Evolutionary conservation across 2,888 invertebrate genomes (phyloP).

Genomic region (Galeruca laticollis): DNA sequence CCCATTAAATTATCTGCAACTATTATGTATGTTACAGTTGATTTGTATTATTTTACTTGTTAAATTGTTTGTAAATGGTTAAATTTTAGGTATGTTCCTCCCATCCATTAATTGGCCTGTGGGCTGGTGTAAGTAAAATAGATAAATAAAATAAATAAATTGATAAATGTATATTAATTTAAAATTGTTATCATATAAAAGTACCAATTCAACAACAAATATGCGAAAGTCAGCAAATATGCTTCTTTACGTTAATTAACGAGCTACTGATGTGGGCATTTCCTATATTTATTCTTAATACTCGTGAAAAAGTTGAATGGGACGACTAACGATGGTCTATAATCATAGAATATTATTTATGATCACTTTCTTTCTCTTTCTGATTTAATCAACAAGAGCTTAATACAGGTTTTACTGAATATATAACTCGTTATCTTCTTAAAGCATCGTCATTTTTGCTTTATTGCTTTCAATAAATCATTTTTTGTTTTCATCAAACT

Average conservation of each 20-base stretch:
- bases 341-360: neutral
- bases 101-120: too few species aligned
- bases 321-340: neutral
- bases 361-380: conserved; percentile 12
- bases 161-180: too few species aligned
- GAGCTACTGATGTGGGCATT: neutral
- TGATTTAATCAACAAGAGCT: neutral
- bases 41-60: too few species aligned
- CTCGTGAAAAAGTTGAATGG: neutral
- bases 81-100: too few species aligned
- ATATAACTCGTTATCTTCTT: conserved; percentile 4
- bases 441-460: neutral
- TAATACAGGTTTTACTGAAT: neutral
- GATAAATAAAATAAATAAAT: too few species aligned
- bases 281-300: neutral
- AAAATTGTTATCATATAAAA: too few species aligned
- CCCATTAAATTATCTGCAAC: too few species aligned
- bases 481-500: conserved; percentile 1
- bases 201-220: too few species aligned
- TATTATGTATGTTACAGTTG: too few species aligned
- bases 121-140: too few species aligned
- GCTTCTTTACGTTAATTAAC: neutral
- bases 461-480: conserved; percentile 12
- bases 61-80: too few species aligned
- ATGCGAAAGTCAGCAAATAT: too few species aligned